Conservation (phyloP, 1,140 invertebrate species). For the Trichoplusia ni region DNA sequence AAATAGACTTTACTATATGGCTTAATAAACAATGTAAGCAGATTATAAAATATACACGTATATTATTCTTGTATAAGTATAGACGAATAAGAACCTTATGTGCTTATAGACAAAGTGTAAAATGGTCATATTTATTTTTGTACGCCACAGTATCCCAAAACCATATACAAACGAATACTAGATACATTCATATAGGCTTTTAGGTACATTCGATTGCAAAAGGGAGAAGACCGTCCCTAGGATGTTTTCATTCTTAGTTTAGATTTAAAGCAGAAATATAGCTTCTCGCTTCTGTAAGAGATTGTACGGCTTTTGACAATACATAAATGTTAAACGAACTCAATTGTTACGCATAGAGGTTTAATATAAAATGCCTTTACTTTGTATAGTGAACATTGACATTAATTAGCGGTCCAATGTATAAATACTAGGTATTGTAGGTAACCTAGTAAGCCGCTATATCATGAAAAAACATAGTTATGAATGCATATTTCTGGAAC, state of each 20-base stretch:
- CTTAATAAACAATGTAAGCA: no score
- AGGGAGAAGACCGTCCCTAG: background rate
- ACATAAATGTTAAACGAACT: no score
- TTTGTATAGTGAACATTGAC: no score
- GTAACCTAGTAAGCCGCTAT: no score
- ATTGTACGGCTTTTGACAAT: constrained; percentile 20
- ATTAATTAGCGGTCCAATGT: no score
- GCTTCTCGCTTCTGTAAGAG: background rate
- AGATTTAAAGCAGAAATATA: no score
- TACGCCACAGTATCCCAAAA: constrained; percentile 5
- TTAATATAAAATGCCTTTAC: no score
- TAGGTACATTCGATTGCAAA: constrained; percentile 6
- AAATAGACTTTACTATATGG: no score
- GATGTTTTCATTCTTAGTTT: background rate
- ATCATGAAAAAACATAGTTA: no score
- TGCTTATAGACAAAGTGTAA: constrained; percentile 2
- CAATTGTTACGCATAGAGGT: no score
- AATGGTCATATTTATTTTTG: constrained; percentile 26
- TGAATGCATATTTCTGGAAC: no score
- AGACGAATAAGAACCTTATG: constrained; percentile 8
- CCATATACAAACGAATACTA: constrained; percentile 15
- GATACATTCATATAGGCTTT: constrained; percentile 19
- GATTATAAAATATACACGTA: constrained; percentile 9
- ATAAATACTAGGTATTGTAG: no score
- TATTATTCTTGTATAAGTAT: background rate